phyloP scores from a whole-genome alignment of 35 echinoderm and acorn worm species.

The Eucidaris tribuloides region DNA sequence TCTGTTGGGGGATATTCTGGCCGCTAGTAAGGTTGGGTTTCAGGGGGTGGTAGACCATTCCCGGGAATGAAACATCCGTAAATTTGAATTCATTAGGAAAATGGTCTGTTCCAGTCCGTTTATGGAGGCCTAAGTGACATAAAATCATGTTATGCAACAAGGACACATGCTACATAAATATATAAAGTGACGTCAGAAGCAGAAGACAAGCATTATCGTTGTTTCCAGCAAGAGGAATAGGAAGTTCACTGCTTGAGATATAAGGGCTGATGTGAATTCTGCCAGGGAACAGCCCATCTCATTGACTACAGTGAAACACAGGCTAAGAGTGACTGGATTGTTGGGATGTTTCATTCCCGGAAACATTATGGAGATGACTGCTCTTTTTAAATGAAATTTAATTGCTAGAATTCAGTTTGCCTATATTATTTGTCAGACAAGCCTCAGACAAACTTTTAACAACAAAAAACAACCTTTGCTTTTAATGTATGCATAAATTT shows the following conservation, averaged over 20 bases:
- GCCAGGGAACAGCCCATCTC: background rate
- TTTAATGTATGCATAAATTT: constrained; percentile 2
- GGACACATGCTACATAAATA: too few species aligned
- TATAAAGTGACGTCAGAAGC: background rate
- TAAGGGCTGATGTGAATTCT: background rate
- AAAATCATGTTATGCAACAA: too few species aligned
- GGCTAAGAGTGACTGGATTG: too few species aligned
- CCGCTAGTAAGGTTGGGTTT: too few species aligned
- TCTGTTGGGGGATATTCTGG: too few species aligned
- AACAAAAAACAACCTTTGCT: background rate
- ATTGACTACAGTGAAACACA: too few species aligned
- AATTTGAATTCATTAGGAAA: constrained; percentile 10
- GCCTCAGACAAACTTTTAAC: background rate
- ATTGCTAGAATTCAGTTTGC: constrained; percentile 1
- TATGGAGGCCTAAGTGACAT: constrained; percentile 1
- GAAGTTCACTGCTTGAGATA: background rate
- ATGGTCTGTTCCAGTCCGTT: constrained; percentile 3
- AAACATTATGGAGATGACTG: background rate
- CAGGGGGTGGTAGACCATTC: too few species aligned
- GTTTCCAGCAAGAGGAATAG: background rate
- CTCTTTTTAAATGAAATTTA: background rate
- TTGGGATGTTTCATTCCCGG: constrained; percentile 6
- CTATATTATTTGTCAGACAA: background rate
- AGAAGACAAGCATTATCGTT: background rate
- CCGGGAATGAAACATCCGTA: constrained; percentile 1